A percentile compares a stretch with the other conserved stretches of the same genome.
These are phyloP conservation scores for Lepidochrysops patricia DNA, from an alignment of 2,888 invertebrate genomes.

Conservation along the genomic window DNA sequence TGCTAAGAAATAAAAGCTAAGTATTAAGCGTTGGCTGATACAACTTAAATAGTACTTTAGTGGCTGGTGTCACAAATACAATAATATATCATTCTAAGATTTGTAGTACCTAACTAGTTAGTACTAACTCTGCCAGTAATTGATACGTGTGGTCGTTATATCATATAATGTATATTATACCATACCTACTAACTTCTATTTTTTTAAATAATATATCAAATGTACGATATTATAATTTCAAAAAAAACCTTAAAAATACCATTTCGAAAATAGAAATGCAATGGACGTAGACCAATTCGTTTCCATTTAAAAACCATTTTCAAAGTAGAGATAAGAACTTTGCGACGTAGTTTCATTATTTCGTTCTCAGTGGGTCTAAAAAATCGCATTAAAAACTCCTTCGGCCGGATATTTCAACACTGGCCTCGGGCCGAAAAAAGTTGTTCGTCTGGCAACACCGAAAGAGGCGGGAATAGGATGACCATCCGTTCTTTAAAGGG, in stretches of 20 bases:
- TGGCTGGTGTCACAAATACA: too few species aligned
- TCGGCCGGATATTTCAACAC: conserved; percentile 25
- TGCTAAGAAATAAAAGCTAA: background rate
- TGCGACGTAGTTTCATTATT: conserved; percentile 17
- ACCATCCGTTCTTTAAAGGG: conserved; percentile 24
- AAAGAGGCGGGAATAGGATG: conserved; percentile 29
- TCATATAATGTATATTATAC: too few species aligned
- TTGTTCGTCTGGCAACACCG: conserved; percentile 27
- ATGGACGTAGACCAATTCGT: conserved; percentile 14
- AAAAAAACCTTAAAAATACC: background rate
- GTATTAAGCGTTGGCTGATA: too few species aligned
- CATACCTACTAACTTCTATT: too few species aligned
- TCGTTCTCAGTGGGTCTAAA: conserved; percentile 15
- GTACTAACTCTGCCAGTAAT: too few species aligned
- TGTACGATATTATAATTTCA: too few species aligned
- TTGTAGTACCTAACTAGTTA: too few species aligned
- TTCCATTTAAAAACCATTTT: conserved; percentile 14
- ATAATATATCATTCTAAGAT: too few species aligned
- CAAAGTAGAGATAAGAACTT: conserved; percentile 14
- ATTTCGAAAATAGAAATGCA: conserved; percentile 11
- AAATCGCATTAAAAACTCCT: conserved; percentile 23
- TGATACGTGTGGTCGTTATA: too few species aligned
- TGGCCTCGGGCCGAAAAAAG: conserved; percentile 25
- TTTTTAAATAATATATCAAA: too few species aligned
- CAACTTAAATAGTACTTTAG: too few species aligned